Percentiles rank a stretch among this genome's conserved stretches.
These are phyloP conservation scores for Hartigia nigra DNA, from an alignment of 2,888 invertebrate genomes.

Conservation along the genomic window DNA sequence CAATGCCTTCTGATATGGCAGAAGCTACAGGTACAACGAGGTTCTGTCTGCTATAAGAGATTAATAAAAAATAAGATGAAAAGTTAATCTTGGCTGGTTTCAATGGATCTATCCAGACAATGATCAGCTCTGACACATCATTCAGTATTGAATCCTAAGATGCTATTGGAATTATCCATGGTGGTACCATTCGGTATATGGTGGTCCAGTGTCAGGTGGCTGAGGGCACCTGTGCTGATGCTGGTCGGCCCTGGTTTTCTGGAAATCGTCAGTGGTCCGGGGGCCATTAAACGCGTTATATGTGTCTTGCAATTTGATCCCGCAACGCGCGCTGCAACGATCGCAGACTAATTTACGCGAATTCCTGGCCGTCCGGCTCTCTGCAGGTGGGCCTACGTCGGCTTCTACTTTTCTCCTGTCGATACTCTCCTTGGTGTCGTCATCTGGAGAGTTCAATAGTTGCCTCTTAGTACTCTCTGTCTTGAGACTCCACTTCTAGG, in stretches of 20 bases:
- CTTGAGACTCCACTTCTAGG: background rate
- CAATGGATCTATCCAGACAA: slow-evolving; percentile 3
- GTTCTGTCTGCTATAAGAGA: background rate
- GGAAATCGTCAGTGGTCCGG: slow-evolving; percentile 58
- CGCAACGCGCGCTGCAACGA: slow-evolving; percentile 49
- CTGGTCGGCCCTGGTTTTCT: slow-evolving; percentile 56
- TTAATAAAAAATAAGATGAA: background rate
- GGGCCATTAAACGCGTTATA: slow-evolving; percentile 61
- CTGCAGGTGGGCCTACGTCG: slow-evolving; percentile 38
- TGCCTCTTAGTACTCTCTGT: background rate
- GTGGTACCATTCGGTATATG: background rate
- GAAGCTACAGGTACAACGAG: slow-evolving; percentile 16
- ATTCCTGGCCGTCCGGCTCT: slow-evolving; percentile 49
- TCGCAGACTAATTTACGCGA: slow-evolving; percentile 57
- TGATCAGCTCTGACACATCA: slow-evolving; percentile 13
- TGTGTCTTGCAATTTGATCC: slow-evolving; percentile 61
- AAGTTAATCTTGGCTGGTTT: background rate
- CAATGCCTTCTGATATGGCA: slow-evolving; percentile 3
- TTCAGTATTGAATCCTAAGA: slow-evolving; percentile 16
- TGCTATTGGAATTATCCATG: background rate
- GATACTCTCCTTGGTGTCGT: background rate
- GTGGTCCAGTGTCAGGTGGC: background rate
- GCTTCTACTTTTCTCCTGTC: slow-evolving; percentile 2
- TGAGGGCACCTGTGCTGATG: background rate
- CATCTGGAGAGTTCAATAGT: slow-evolving; percentile 1